A percentile compares a stretch with the other conserved stretches of the same genome.
Evolutionary conservation across 35 echinoderm and acorn worm genomes (phyloP).

Genomic region (Holothuria glaberrima): DNA sequence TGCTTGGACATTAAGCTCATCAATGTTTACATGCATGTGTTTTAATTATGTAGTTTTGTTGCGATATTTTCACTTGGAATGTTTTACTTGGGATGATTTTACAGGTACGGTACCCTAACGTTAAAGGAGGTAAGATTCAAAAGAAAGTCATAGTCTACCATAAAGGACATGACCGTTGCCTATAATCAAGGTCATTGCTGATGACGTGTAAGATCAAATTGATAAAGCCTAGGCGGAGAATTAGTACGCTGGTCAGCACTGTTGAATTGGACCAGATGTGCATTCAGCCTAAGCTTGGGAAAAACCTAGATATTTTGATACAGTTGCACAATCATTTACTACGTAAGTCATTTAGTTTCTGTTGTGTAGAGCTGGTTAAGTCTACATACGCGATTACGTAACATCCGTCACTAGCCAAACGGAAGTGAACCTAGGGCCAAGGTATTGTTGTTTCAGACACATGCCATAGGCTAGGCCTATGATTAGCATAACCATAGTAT

Average conservation of each 20-base stretch:
- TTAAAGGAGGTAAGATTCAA: neutral
- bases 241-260: neutral
- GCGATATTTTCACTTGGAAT: neutral
- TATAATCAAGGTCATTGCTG: neutral
- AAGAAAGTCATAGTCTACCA: neutral
- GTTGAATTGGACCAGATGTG: neutral
- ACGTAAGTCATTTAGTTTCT: neutral
- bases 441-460: neutral
- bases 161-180: neutral
- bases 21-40: neutral
- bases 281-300: neutral
- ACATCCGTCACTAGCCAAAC: neutral
- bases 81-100: neutral
- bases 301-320: neutral
- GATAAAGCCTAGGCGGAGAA: neutral
- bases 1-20: conserved; percentile 40
- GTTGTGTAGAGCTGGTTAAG: conserved; percentile 9
- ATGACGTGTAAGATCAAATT: neutral
- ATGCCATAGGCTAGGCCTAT: conserved; percentile 6
- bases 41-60: conserved; percentile 28
- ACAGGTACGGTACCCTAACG: neutral
- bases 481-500: neutral
- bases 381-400: neutral
- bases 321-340: neutral
- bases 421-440: neutral